Base-by-base conservation (phyloP, 2,888 invertebrate genomes). In the Biston stratarius region DNA sequence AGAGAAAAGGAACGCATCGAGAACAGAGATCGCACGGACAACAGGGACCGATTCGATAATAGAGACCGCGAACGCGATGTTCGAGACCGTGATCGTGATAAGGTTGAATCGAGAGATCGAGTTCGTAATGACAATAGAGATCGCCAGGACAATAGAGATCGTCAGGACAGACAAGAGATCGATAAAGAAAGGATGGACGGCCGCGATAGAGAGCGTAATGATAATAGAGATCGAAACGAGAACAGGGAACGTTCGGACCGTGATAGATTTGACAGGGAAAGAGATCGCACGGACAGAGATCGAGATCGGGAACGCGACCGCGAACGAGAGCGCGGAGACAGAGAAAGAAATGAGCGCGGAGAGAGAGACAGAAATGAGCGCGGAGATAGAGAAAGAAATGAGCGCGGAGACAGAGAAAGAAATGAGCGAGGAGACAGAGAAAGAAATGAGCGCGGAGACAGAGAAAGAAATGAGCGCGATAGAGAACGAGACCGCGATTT, bases 401-500 rank as follows among this genome's bases (percentile, higher is more conserved):
- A 24, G 24, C 24, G 24, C 24, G 24, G 24, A 24, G 24, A 24
- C 24, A 24, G 24, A 24, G 24, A 24, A 24, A 24, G 24, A 24
- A 24, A 24, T 24, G 24, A 24, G 24, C 24, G 24, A 1, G 24
- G 24, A 24, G 71, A 71, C 60, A 74, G 84, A 33, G 75, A 75
- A 5, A 81, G 89, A 24, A 88, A 89, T 24, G 24, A 84, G 12
- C 78, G 82, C 12, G 71, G 61, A 24, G 81, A 79, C 64, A 71
- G 82, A 11, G 85, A 83, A 24, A 74, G 85, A 47, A 72, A 71
- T 73, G 80, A 86, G 10, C 65, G 71, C 11, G 71, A 71, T 60
- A 74, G 84, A 33, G 75, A 75, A 5, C 81, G 89, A 24, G 89
- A 89, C 6, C 79, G 87, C 53, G 77, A 80, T 40, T 83, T 82